Base-by-base conservation (phyloP, 2,888 invertebrate genomes). In the Heteromurus nitidus region DNA sequence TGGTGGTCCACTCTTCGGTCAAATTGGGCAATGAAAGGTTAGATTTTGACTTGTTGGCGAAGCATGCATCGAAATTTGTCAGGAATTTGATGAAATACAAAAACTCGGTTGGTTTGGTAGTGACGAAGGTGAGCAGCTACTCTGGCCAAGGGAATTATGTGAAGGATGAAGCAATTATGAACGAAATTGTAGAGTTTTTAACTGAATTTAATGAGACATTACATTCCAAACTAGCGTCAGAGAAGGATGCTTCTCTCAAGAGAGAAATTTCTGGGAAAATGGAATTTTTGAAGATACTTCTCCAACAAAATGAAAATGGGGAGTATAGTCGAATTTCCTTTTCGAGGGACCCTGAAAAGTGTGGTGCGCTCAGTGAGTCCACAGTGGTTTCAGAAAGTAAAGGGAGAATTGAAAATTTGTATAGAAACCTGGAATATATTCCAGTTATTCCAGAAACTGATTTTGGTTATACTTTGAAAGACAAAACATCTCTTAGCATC, bases 281-380 rank as follows among this genome's bases (percentile, higher is more conserved):
- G 2, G 11, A 53, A 2, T 70, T 70, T 55, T 53, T 55, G 3
- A 22, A 55, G n/a, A 31, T 22, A 11, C 47, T 70, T 31, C 28
- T 70, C 2, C 7, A 53, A 50, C 7, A 22, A 13, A 55, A 70
- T 16, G 24, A 31, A 16, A 42, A 44, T 13, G 53, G 24, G 20
- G 31, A n/a, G 7, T 70, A 70, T 22, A 3, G 18, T 2, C 3
- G 18, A 53, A 30, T 70, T 2, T 20, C 69, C 1, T 70, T 70
- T 31, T 70, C 69, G 13, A 28, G 55, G 22, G 26, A 31, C 36
- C 69, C 69, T 2, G 55, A 70, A 22, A 55, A 53, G n/a, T 70
- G 69, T 31, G 69, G 69, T 2, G 30, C 55, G 7, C 36, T 70
- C 1, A 70, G 31, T 70, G 11, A 70, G 30, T 70, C 69, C 1